Evolutionary conservation across 2,888 invertebrate genomes (phyloP).

Genomic region (Drosophila eohydei): DNA sequence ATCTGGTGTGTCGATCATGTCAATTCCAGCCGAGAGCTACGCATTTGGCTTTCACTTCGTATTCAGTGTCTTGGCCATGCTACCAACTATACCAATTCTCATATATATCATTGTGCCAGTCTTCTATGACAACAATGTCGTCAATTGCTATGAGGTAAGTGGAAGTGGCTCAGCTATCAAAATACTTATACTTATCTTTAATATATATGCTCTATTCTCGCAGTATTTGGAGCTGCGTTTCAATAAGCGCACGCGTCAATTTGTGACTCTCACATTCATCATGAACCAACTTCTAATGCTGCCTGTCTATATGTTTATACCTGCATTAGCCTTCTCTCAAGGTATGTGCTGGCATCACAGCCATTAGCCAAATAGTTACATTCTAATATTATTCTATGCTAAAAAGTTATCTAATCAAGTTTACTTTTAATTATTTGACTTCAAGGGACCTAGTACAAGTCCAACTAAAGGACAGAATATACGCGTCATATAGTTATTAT

Average conservation of each 20-base stretch:
- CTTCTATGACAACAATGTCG: conserved; percentile 85
- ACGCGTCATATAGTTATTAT: not conserved
- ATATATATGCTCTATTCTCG: not conserved
- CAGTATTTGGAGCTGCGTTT: conserved; percentile 84
- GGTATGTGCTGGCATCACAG: conserved; percentile 58
- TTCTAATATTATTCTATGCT: too few species aligned
- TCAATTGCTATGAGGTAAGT: conserved; percentile 86
- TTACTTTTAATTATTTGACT: too few species aligned
- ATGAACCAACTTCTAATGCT: conserved; percentile 79
- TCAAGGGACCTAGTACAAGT: too few species aligned
- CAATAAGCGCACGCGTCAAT: conserved; percentile 79
- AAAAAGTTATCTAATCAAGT: too few species aligned
- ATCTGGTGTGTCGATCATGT: conserved; percentile 86
- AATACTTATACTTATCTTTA: not conserved
- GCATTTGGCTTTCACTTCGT: conserved; percentile 85
- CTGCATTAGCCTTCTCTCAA: conserved; percentile 83
- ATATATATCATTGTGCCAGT: conserved; percentile 85
- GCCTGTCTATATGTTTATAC: conserved; percentile 83
- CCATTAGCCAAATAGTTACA: too few species aligned
- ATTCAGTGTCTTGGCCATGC: conserved; percentile 83
- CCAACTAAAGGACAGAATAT: not conserved
- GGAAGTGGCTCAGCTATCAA: not conserved
- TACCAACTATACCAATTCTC: conserved; percentile 81
- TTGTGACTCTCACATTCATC: conserved; percentile 82
- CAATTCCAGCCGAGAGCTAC: conserved; percentile 86